A percentile compares a stretch with the other conserved stretches of the same genome.
Conservation (phyloP, 2,797 vertebrate genomes). For the Anabas testudineus region DNA sequence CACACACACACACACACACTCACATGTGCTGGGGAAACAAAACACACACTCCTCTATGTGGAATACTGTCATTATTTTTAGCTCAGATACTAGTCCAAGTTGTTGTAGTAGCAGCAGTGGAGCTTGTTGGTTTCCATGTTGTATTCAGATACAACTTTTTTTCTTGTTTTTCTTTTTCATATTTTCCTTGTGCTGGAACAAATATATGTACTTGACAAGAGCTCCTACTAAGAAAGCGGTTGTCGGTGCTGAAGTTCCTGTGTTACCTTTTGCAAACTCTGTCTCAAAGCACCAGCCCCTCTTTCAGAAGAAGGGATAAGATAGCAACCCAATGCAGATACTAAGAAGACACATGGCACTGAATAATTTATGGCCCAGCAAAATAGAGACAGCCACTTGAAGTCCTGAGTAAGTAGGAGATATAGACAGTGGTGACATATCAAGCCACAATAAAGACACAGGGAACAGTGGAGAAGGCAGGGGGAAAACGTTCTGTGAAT, state of each 20-base stretch:
- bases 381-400: slow-evolving; percentile 89
- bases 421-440: slow-evolving; percentile 89
- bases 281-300: slow-evolving; percentile 86
- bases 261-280: slow-evolving; percentile 89
- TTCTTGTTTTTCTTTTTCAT: slow-evolving; percentile 82
- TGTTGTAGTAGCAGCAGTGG: slow-evolving; percentile 81
- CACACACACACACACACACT: slow-evolving; percentile 50
- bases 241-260: slow-evolving; percentile 87
- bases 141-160: slow-evolving; percentile 85
- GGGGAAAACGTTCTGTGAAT: slow-evolving; percentile 78
- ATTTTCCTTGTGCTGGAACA: slow-evolving; percentile 85
- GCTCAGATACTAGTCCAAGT: slow-evolving; percentile 76
- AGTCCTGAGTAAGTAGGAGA: slow-evolving; percentile 87
- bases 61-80: slow-evolving; percentile 83
- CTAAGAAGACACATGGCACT: slow-evolving; percentile 84
- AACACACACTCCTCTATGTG: slow-evolving; percentile 68
- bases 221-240: slow-evolving; percentile 87
- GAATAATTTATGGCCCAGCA: slow-evolving; percentile 89
- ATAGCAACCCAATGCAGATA: slow-evolving; percentile 85
- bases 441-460: slow-evolving; percentile 88
- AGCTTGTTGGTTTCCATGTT: slow-evolving; percentile 83
- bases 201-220: slow-evolving; percentile 88
- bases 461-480: slow-evolving; percentile 79
- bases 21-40: slow-evolving; percentile 58
- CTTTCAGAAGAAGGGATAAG: slow-evolving; percentile 85